Evolutionary conservation across 2,797 vertebrate species (phyloP).

Genomic region (Sebastes melanostomus): DNA sequence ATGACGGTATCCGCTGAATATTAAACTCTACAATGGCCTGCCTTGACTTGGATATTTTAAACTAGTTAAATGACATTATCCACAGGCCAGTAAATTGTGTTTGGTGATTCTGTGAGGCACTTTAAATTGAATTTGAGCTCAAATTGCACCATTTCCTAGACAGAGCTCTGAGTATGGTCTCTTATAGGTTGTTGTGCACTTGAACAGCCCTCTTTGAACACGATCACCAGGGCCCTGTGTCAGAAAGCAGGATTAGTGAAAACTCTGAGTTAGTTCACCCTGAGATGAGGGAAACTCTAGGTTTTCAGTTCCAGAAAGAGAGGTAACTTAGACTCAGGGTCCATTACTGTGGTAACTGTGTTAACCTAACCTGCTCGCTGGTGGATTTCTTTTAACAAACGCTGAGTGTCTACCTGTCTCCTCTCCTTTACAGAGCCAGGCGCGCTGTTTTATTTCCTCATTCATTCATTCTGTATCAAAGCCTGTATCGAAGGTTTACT

Average conservation of each 20-base stretch:
- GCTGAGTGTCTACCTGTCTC: too few relatives aligned
- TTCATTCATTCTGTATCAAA: too few relatives aligned
- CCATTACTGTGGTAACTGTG: too few relatives aligned
- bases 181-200: neutral
- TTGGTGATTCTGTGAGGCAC: neutral
- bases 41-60: neutral
- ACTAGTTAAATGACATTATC: constrained; percentile 1
- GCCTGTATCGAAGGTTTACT: too few relatives aligned
- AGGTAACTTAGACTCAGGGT: neutral
- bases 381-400: too few relatives aligned
- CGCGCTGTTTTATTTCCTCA: too few relatives aligned
- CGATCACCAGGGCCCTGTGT: neutral
- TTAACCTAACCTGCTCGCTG: too few relatives aligned
- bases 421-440: too few relatives aligned
- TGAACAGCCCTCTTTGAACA: neutral
- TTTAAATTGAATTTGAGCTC: neutral
- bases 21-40: constrained; percentile 31
- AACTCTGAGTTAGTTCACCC: neutral
- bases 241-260: neutral
- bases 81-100: neutral
- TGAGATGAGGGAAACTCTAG: neutral
- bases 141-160: neutral
- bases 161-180: neutral
- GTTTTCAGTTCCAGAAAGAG: neutral
- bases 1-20: constrained; percentile 31